Base-by-base conservation (phyloP, 64 coral and sea anemone species). In the Montipora cactus region DNA sequence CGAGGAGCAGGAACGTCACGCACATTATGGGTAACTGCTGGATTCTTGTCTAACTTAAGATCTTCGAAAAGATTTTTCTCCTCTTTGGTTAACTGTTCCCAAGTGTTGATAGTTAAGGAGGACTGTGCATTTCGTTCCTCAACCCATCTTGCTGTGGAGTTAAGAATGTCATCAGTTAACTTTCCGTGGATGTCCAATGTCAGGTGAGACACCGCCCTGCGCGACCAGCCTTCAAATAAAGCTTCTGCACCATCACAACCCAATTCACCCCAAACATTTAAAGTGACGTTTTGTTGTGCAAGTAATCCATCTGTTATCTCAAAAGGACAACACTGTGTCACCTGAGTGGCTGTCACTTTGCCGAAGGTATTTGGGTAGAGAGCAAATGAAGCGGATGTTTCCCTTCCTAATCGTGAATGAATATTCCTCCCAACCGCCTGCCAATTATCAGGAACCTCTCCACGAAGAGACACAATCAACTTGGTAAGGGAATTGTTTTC, bases 401-500 rank as follows among this genome's bases (percentile, higher is more conserved):
- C 48, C 8, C 49, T 70, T 11, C 44, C 16, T 15, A 21, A 3
- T 1, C 9, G 37, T 9, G 52, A 7, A 5, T 55, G 59, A 1
- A 85, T 0, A 71, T 68, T 85, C 9, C 49, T 7, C 46, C 0
- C 44, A 1, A 85, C 11, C 48, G 44, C 15, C 15, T n/a, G 4
- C 66, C 81, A 85, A 62, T 71, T 70, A 7, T n/a, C 47, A 51
- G 81, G 81, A 3, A 85, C 15, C 61, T 85, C 44, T 49, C 81
- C 62, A 22, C 9, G 66, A 14, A 85, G 44, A 70, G 15, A 49
- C 16, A 85, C 5, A 49, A 46, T 46, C 46, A 85, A 21, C 69
- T 67, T 7, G 48, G 7, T 70, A 13, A 85, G 67, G 8, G 81
- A 69, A 20, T 0, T 44, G 37, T 85, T 85, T 72, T 22, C 66